Conservation (phyloP, 2,888 invertebrate genomes). For the Catocala fraxini region DNA sequence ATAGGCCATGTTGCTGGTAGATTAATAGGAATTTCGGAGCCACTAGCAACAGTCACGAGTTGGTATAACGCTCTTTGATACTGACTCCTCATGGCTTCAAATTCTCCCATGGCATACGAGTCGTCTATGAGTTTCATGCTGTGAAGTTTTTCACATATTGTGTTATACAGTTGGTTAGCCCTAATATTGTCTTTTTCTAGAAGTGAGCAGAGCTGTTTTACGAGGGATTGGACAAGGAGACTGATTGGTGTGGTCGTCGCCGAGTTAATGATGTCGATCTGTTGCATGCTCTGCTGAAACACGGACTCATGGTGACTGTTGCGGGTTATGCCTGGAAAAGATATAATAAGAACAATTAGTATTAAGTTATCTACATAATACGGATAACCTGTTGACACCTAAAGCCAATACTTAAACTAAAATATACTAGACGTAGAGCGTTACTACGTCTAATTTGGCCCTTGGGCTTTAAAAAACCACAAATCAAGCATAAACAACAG, state of each 20-base stretch:
- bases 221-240: slow-evolving; percentile 90
- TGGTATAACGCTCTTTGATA: slow-evolving; percentile 90
- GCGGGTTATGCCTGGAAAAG: slow-evolving; percentile 69
- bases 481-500: too few species aligned
- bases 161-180: slow-evolving; percentile 89
- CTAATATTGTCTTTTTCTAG: slow-evolving; percentile 88
- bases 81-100: slow-evolving; percentile 90
- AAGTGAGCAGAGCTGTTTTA: slow-evolving; percentile 90
- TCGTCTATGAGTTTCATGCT: slow-evolving; percentile 91
- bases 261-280: slow-evolving; percentile 75
- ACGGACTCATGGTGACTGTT: slow-evolving; percentile 71
- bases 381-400: too few species aligned
- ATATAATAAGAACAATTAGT: slow-evolving; percentile 14
- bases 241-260: slow-evolving; percentile 88
- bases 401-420: too few species aligned
- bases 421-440: too few species aligned
- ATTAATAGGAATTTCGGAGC: slow-evolving; percentile 82
- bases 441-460: too few species aligned
- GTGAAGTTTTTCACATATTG: slow-evolving; percentile 90
- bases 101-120: slow-evolving; percentile 90
- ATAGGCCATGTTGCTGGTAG: slow-evolving; percentile 85
- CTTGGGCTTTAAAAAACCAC: too few species aligned
- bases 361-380: background rate
- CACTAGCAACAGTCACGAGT: slow-evolving; percentile 88
- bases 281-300: slow-evolving; percentile 71